phyloP scores from a whole-genome alignment of 1,140 invertebrate species.

The Mercenaria mercenaria region DNA sequence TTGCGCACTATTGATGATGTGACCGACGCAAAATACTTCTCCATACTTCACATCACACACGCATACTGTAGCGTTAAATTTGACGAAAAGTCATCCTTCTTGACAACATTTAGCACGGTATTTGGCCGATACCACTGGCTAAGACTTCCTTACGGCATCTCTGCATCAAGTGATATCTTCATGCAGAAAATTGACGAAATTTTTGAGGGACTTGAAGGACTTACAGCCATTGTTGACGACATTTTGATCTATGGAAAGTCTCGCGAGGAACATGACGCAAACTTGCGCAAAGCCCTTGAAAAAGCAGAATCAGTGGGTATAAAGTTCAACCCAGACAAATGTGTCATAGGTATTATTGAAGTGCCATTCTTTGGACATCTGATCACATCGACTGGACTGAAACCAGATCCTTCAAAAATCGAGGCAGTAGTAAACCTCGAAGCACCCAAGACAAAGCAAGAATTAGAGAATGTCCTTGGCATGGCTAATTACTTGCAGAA shows the following conservation, averaged over 20 bases:
- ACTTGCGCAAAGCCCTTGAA: neutral
- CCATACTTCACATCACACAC: no score
- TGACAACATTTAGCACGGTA: neutral
- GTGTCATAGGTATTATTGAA: neutral
- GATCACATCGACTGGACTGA: conserved; percentile 77
- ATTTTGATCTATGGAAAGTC: conserved; percentile 68
- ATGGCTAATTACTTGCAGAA: conserved; percentile 84
- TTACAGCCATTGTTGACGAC: conserved; percentile 29
- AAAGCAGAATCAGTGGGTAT: conserved; percentile 22
- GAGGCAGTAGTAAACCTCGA: conserved; percentile 83
- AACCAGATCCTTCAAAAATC: conserved; percentile 84
- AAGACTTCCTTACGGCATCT: conserved; percentile 73
- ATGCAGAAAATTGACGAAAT: neutral
- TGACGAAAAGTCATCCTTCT: neutral
- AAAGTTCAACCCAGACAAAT: conserved; percentile 69
- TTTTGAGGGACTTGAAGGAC: neutral
- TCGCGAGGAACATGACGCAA: conserved; percentile 40
- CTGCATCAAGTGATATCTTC: neutral
- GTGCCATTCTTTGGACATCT: conserved; percentile 53
- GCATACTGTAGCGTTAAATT: no score
- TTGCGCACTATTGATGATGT: no score
- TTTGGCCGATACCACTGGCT: neutral
- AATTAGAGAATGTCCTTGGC: conserved; percentile 84
- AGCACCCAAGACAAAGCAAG: conserved; percentile 77
- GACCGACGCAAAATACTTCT: no score